Percentiles rank a stretch among this genome's conserved stretches.
Evolutionary conservation across 2,888 invertebrate species (phyloP).

Genomic region (Brassicogethes aeneus): DNA sequence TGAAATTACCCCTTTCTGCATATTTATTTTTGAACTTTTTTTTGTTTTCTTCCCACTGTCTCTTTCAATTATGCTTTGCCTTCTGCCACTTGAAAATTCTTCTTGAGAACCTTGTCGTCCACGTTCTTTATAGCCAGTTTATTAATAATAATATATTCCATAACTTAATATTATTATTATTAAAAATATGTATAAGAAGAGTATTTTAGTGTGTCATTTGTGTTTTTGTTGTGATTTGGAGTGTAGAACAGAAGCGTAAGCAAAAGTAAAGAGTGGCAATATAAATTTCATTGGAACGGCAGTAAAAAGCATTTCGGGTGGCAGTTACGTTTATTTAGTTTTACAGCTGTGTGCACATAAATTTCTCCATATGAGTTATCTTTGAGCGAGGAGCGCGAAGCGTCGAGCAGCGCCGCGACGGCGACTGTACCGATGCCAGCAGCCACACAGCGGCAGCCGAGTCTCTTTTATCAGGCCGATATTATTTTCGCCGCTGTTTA

Average conservation of each 20-base stretch:
- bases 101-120: no score
- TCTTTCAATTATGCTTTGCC: no score
- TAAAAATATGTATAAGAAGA: no score
- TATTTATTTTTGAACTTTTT: no score
- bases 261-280: neutral
- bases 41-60: no score
- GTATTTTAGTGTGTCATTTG: neutral
- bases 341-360: constrained; percentile 15
- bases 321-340: constrained; percentile 1
- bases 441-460: constrained; percentile 36
- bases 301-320: neutral
- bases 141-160: no score
- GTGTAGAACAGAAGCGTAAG: neutral
- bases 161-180: no score
- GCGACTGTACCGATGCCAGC: constrained; percentile 34
- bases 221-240: neutral
- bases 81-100: no score
- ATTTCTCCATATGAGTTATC: constrained; percentile 33
- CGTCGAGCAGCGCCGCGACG: neutral
- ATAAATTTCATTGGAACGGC: neutral
- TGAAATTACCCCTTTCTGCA: no score
- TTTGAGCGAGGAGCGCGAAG: constrained; percentile 6
- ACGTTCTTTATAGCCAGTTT: no score
- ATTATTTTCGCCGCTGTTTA: constrained; percentile 45
- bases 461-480: constrained; percentile 41